A percentile compares a stretch with the other conserved stretches of the same genome.
These are phyloP conservation scores for Stegostoma tigrinum DNA, from an alignment of 2,113 vertebrate species.

Conservation along the genomic window DNA sequence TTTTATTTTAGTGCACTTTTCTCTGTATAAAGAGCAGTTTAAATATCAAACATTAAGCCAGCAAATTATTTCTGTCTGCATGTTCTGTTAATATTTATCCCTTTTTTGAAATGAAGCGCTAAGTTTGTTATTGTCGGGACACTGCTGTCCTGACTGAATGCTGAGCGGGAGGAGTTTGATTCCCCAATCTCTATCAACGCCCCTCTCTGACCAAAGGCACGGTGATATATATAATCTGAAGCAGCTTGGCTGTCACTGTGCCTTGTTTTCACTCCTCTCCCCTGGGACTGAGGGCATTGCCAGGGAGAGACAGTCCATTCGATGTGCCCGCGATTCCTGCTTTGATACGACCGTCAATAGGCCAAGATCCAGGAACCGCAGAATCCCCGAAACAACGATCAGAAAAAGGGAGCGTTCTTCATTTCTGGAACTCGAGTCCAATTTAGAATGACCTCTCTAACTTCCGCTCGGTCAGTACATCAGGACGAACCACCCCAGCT, in stretches of 20 bases:
- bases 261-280: not conserved
- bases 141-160: not conserved
- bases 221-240: not conserved
- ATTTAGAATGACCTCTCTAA: not conserved
- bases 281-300: not conserved
- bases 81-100: not conserved
- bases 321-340: not conserved
- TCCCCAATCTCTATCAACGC: not conserved
- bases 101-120: not conserved
- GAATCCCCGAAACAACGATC: too few relatives aligned
- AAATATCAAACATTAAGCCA: not conserved
- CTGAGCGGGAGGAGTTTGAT: not conserved
- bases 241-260: not conserved
- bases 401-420: too few relatives aligned
- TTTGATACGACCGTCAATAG: too few relatives aligned
- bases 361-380: not conserved
- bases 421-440: not conserved
- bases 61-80: not conserved
- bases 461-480: not conserved
- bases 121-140: not conserved
- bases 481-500: not conserved
- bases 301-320: not conserved
- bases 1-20: not conserved
- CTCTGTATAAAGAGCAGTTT: not conserved
- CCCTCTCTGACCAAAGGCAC: not conserved